Percentiles rank a stretch among this genome's conserved stretches.
phyloP scores from a whole-genome alignment of 2,888 invertebrate genomes.

The Drosophila greeni region DNA sequence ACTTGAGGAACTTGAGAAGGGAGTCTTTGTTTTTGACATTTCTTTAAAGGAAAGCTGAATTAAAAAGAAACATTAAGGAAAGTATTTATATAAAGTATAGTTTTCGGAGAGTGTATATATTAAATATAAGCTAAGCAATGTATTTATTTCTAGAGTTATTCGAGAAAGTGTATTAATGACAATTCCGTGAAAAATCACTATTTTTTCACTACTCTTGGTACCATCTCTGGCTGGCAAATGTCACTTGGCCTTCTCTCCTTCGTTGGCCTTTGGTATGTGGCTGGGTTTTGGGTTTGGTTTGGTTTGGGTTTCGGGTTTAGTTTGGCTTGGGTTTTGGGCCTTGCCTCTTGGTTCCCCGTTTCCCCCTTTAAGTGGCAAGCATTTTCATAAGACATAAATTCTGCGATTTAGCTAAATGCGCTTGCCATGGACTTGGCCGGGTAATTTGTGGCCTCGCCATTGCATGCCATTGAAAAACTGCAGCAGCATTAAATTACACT shows the following conservation, averaged over 20 bases:
- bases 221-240: conserved; percentile 57
- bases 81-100: not conserved
- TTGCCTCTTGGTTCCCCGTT: conserved; percentile 26
- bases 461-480: conserved; percentile 33
- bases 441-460: conserved; percentile 62
- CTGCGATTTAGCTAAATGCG: conserved; percentile 70
- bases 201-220: not conserved
- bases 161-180: not conserved
- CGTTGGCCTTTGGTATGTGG: conserved; percentile 19
- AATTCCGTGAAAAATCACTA: not conserved
- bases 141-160: not conserved
- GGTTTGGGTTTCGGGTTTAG: conserved; percentile 19
- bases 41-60: not conserved
- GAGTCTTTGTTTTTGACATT: not conserved
- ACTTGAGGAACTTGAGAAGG: not conserved
- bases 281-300: conserved; percentile 5
- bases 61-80: not conserved
- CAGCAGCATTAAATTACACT: conserved; percentile 70
- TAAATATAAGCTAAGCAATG: too few relatives aligned
- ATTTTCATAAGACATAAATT: conserved; percentile 75
- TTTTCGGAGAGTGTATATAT: too few relatives aligned
- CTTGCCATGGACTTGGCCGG: conserved; percentile 64
- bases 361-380: conserved; percentile 35
- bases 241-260: conserved; percentile 46
- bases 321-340: conserved; percentile 22